Evolutionary conservation across 1,140 invertebrate species (phyloP), one percentile per base, ranked within the genome.

Genomic region (Saccostrea echinata): DNA sequence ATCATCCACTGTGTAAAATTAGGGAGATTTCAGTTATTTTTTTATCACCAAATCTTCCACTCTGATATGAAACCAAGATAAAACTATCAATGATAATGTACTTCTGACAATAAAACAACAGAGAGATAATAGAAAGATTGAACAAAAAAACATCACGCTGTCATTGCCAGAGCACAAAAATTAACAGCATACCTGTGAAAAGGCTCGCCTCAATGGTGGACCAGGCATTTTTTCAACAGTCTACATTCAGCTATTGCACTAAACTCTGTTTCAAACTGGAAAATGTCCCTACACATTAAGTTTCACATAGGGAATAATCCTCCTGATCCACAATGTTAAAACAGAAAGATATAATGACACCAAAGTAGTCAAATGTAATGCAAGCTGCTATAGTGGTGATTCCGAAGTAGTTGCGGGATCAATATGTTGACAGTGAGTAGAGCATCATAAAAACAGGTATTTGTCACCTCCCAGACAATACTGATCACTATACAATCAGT

Each of bases 351-450:
- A 18, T n/a, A n/a, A 61, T 61, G 55, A 61, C 55, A 61, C 55
- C 16, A 61, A 61, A 21, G 55, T 61, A 61, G 55, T 61, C 18
- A 8, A n/a, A 61, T 21, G 55, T 61, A 76, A 27, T 16, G 24
- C 68, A 18, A 27, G 30, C 30, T 76, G 30, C 24, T 27, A 13
- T 30, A 76, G 27, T 76, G 68, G 68, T 76, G 68, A 76, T 76
- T 76, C 68, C 24, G 24, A 27, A 30, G 68, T 27, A 30, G 8
- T 76, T 16, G 68, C 68, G 27, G 27, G 27, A 76, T 76, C 68
- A 76, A 76, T 76, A 76, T 30, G 68, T 76, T 76, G 68, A 76
- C 68, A 76, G 68, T 76, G 27, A 30, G 68, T 76, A 27, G 24
- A 76, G 13, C 27, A 27, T 76, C 24, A 76, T 76, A 76, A 76